Base-by-base conservation (phyloP, 2,113 vertebrate species). In the Corythoichthys intestinalis region DNA sequence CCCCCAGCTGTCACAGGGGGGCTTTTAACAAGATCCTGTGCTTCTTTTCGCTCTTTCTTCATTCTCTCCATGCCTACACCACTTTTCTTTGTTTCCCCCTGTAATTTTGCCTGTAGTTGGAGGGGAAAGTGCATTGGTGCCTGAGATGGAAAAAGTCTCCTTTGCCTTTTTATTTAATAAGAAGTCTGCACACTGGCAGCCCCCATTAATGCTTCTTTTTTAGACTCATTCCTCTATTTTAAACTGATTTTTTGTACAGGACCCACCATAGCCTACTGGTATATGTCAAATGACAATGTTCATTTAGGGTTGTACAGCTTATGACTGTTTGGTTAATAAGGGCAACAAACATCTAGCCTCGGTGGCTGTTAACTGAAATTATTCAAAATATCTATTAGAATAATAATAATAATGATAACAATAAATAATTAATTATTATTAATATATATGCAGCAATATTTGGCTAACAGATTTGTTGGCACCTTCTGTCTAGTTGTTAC, bases 11-110 rank as follows among this genome's bases (percentile, higher is more conserved):
- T 83, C 90, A 82, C 77, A 72, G 50, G 62, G 57, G 72, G 71
- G 74, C 71, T 87, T 85, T 87, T 90, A 90, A 90, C 84, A 86
- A 90, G 87, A 81, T 82, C 66, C 76, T 74, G 71, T 65, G 67
- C 73, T 80, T 80, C 65, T 62, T 79, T 72, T 76, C 64, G 65
- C 81, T 80, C 78, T 79, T 84, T 76, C 68, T 67, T 82, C 69
- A 81, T 80, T 82, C 74, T 28, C 67, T 72, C 65, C 77, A 48
- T 62, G 41, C 74, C 75, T 49, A 52, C 37, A 65, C 66, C 74
- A 72, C 69, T 76, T 57, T 73, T 48, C 52, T 54, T 71, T 63
- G 49, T 66, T 52, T 48, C 48, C 59, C 59, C 34, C 38, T 56
- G 69, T 50, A 80, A 82, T 78, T 83, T 74, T 0, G 2, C 62